Evolutionary conservation across 2,888 invertebrate genomes (phyloP).

Genomic region (Cybosia mesomella): DNA sequence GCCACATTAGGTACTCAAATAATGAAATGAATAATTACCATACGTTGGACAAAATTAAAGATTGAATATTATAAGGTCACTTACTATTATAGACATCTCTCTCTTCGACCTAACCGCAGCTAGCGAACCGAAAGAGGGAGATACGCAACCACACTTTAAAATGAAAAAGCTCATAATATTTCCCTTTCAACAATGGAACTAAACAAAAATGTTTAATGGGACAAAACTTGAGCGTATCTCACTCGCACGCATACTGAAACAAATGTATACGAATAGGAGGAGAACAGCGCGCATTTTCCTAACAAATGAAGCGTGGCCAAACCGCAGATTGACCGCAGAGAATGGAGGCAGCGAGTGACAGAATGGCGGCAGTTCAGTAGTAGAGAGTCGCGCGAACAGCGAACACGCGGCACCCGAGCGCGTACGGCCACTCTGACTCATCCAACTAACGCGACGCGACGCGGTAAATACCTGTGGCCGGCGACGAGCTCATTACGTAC

Average conservation of each 20-base stretch:
- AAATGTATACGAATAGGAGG: conserved; percentile 67
- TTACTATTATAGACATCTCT: conserved; percentile 61
- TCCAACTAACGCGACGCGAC: conserved; percentile 33
- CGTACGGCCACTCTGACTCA: conserved; percentile 55
- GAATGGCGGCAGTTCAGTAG: conserved; percentile 86
- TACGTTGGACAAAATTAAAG: neutral
- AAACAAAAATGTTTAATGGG: conserved; percentile 83
- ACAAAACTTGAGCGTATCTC: conserved; percentile 80
- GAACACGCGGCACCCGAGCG: conserved; percentile 72
- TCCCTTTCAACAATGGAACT: conserved; percentile 82
- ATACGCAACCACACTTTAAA: conserved; percentile 66
- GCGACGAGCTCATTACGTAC: conserved; percentile 31
- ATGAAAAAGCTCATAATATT: conserved; percentile 84
- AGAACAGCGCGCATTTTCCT: conserved; percentile 80
- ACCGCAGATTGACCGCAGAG: conserved; percentile 88
- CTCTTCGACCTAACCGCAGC: conserved; percentile 60
- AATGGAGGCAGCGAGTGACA: conserved; percentile 87
- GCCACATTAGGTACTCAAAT: conserved; percentile 5
- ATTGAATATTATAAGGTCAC: conserved; percentile 27
- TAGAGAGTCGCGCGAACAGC: conserved; percentile 77
- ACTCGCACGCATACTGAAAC: conserved; percentile 56
- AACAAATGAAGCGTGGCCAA: conserved; percentile 87
- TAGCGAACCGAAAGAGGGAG: conserved; percentile 63
- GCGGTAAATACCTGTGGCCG: conserved; percentile 66
- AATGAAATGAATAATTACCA: conserved; percentile 6